Conservation (phyloP, 2,113 vertebrate species). For the Prunella fulvescens region DNA sequence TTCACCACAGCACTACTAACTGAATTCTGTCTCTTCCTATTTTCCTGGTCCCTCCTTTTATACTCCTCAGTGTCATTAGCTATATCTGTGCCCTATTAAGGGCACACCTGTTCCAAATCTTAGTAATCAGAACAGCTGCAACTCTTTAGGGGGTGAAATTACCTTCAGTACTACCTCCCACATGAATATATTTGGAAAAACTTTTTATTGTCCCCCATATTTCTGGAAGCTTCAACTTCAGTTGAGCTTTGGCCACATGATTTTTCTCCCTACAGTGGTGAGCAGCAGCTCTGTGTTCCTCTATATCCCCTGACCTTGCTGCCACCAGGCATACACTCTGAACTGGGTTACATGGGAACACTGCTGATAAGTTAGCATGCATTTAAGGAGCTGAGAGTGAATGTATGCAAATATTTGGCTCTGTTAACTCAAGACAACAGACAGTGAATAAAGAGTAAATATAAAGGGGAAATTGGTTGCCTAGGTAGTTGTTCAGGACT, state of each 20-base stretch:
- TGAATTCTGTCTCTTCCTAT: no score
- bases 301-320: neutral
- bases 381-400: neutral
- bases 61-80: no score
- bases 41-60: no score
- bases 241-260: accelerated
- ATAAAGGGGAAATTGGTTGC: neutral
- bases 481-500: neutral
- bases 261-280: neutral
- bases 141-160: no score
- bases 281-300: neutral
- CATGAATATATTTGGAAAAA: neutral
- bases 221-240: neutral
- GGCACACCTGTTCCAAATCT: no score
- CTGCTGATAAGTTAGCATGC: neutral
- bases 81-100: no score
- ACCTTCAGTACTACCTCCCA: no score
- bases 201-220: neutral
- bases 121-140: no score
- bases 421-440: neutral
- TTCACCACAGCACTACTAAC: no score
- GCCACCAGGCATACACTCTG: neutral
- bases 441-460: neutral
- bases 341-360: neutral
- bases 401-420: neutral